Evolutionary conservation across 2,888 invertebrate species (phyloP), one percentile per base, ranked within the genome.

Genomic region (Barypeithes pellucidus): DNA sequence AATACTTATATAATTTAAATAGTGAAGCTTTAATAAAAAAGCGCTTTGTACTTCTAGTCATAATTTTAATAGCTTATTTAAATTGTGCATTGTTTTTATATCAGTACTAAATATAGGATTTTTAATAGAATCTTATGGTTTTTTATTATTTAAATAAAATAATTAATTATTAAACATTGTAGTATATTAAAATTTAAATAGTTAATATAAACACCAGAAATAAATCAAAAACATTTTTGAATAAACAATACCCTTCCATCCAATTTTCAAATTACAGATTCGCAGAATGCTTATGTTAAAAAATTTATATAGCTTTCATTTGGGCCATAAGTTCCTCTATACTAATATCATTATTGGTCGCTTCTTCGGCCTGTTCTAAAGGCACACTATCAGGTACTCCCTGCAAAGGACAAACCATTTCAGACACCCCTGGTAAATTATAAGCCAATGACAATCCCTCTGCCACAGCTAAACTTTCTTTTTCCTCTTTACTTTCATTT

Each of bases 251-350:
- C 33, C 47, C 11, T 16, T n/a, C n/a, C n/a, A 18, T 47, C n/a
- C 16, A 45, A 61, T 14, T 8, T 24, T 61, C 12, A 45, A 29
- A 43, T 4, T 5, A 24, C 11, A 24, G 3, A 60, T 39, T n/a
- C 9, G 14, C 18, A 22, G 9, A 39, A 61, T 22, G 33, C 9
- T 41, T 29, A 39, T 67, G 5, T 24, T 47, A 67, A 20, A 18
- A 45, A 50, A 67, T 81, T 91, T 89, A 97, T 85, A 97, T 92
- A 18, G 92, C 89, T 87, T 97, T 96, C 94, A 98, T 94, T 86
- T 95, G 93, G 75, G 93, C 93, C 95, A 97, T 97, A 75, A 98
- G 89, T 66, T 97, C 96, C 71, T 97, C 97, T 63, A 98, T 88
- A 76, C 93, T 94, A 2, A 91, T 86, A 72, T 90, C 91, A 72